These are phyloP conservation scores for Seira ritae DNA, from an alignment of 2,888 invertebrate genomes.

Conservation along the genomic window DNA sequence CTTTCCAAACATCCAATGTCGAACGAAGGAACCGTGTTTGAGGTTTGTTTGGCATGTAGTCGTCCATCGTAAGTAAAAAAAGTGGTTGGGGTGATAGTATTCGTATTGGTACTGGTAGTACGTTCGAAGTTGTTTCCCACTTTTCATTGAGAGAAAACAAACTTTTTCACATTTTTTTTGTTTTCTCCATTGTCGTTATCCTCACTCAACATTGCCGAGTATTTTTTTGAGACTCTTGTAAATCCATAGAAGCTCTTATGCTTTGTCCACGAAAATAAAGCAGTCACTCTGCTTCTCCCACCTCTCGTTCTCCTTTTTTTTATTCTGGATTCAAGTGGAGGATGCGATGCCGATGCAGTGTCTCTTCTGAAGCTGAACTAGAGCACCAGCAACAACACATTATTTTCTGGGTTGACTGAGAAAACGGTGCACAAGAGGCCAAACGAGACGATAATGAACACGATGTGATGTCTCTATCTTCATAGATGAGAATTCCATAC, in stretches of 20 bases:
- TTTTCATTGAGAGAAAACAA: neutral
- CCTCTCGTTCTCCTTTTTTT: neutral
- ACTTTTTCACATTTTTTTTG: neutral
- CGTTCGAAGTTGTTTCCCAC: neutral
- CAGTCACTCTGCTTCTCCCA: neutral
- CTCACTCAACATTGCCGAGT: neutral
- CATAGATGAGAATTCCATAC: neutral
- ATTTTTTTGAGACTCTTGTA: conserved; percentile 31
- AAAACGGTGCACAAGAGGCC: conserved; percentile 61
- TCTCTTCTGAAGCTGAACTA: no score
- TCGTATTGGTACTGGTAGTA: neutral
- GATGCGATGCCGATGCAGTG: no score
- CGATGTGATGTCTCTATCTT: conserved; percentile 40
- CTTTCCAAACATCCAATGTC: neutral
- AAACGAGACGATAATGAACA: conserved; percentile 53
- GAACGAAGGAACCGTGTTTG: no score
- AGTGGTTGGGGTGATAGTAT: neutral
- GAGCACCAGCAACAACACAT: no score
- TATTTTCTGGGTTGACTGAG: conserved; percentile 59
- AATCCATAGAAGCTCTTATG: conserved; percentile 22
- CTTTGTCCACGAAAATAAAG: conserved; percentile 11
- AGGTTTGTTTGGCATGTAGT: no score
- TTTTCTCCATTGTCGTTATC: conserved; percentile 3
- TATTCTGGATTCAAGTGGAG: neutral
- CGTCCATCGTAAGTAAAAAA: conserved; percentile 1